Evolutionary conservation across 2,797 vertebrate genomes (phyloP), one percentile per base, ranked within the genome.

Genomic region (Microtus obscurus): DNA sequence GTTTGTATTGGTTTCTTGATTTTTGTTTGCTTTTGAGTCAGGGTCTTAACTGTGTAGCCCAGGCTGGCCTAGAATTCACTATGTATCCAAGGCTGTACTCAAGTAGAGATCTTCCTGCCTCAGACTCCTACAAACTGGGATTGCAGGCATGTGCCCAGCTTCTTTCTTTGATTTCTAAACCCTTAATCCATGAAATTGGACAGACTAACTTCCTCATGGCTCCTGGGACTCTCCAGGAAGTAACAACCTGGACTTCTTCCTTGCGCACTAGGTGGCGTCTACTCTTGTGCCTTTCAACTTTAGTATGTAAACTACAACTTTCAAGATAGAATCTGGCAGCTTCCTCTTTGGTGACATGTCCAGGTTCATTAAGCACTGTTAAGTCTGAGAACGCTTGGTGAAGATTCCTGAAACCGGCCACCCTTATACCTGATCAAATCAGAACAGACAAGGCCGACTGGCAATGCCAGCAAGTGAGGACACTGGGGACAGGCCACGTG

Each of bases 101-200:
- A 71, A 27, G 8, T 87, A 48, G 19, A 53, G 83, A 27, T 48
- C 23, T n/a, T 87, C 48, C 25, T 56, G 21, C n/a, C 69, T 74
- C n/a, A 40, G 31, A 37, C 74, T 78, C 73, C 31, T 29, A 65
- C 2, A 27, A 65, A 23, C 59, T 78, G 43, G 45, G 59, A 29
- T 25, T 78, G 40, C 3, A 65, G 23, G 31, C 31, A 51, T 27
- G 23, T 37, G 14, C 45, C 10, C 61, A 53, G 25, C 7, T 53
- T 56, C 17, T 91, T 56, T 83, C 77, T 86, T 96, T 95, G 63
- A 88, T 76, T 87, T 82, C 81, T 87, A 93, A 96, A 82, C 56
- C 25, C 27, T 53, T 79, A 91, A 74, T 74, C 61, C 34, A 48
- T 59, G 29, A 93, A 78, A 67, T 10, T 34, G 16, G 53, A 78